Conservation (phyloP, 2,888 invertebrate species). For the Orthosia gothica region DNA sequence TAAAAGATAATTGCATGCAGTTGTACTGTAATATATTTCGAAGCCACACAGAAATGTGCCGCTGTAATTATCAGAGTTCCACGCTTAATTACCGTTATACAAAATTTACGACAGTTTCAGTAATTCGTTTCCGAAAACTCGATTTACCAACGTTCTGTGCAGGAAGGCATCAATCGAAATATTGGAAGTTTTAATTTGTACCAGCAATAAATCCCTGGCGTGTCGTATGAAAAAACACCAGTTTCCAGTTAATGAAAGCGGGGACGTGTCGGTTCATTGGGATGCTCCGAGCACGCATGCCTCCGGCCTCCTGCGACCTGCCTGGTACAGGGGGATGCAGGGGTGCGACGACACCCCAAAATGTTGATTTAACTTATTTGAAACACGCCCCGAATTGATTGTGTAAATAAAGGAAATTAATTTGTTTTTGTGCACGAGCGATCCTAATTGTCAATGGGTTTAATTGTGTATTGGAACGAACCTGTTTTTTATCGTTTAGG, state of each 20-base stretch:
- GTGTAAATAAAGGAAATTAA: constrained; percentile 69
- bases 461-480: constrained; percentile 47
- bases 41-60: constrained; percentile 4
- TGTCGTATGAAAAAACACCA: constrained; percentile 70
- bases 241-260: constrained; percentile 67
- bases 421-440: constrained; percentile 64
- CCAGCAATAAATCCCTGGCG: constrained; percentile 69
- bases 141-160: constrained; percentile 55
- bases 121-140: constrained; percentile 48
- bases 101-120: constrained; percentile 33
- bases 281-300: constrained; percentile 56
- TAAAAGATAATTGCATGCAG: constrained; percentile 6
- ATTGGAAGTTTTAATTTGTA: constrained; percentile 70
- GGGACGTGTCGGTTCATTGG: constrained; percentile 64
- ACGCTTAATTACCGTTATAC: constrained; percentile 45
- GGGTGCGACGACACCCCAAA: constrained; percentile 16
- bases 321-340: neutral
- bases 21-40: constrained; percentile 4
- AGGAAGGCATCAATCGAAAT: constrained; percentile 69
- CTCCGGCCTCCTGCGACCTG: constrained; percentile 32
- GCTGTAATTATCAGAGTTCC: constrained; percentile 22
- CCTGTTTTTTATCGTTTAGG: constrained; percentile 20
- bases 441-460: constrained; percentile 57
- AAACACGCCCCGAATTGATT: constrained; percentile 69
- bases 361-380: constrained; percentile 72